Evolutionary conservation across 2,797 vertebrate genomes (phyloP).

Genomic region (Meda fulgida): DNA sequence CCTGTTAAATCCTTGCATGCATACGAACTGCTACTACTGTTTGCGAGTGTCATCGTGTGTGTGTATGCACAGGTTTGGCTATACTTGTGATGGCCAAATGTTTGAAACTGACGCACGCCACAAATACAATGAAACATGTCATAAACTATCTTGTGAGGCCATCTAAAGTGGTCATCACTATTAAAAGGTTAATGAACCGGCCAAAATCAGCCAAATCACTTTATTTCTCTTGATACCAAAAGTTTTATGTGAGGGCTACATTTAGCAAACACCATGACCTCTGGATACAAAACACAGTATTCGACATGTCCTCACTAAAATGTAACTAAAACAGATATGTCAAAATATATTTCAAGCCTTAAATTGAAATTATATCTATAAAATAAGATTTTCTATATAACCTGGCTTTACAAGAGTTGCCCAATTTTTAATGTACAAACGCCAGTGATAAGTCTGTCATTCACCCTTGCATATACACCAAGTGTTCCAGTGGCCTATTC

Average conservation of each 20-base stretch:
- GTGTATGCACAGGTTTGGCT: constrained; percentile 4
- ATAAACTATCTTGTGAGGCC: neutral
- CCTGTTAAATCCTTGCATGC: constrained; percentile 78
- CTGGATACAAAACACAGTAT: neutral
- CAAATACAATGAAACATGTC: neutral
- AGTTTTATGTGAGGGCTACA: neutral
- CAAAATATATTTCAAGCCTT: neutral
- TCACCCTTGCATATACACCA: neutral
- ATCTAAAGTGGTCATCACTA: neutral
- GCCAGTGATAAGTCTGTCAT: neutral
- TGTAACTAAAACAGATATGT: neutral
- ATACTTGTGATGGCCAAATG: neutral
- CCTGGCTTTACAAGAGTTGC: neutral
- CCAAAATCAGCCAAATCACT: neutral
- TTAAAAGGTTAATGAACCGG: neutral
- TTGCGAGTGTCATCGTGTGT: constrained; percentile 19
- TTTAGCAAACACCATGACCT: neutral
- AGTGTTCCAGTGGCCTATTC: neutral
- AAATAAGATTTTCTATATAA: neutral
- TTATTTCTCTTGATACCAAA: too few species aligned
- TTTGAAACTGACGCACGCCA: neutral
- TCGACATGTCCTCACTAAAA: neutral
- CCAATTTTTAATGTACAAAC: neutral
- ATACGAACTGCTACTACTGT: constrained; percentile 65
- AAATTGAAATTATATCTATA: neutral